These are phyloP conservation scores for Platycheirus albimanus DNA, from an alignment of 2,888 invertebrate genomes.

Conservation along the genomic window DNA sequence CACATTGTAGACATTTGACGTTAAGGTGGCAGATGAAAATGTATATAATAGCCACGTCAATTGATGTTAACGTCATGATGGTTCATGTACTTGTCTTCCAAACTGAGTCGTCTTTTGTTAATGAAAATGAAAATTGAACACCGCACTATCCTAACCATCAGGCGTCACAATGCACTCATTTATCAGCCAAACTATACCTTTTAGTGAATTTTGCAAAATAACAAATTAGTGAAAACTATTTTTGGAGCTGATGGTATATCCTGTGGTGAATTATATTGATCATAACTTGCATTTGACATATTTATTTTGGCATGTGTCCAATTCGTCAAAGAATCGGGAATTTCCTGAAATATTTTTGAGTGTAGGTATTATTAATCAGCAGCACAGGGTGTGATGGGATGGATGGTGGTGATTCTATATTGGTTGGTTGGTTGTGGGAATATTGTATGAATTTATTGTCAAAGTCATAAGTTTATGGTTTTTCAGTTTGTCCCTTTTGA, in stretches of 20 bases:
- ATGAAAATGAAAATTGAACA: slow-evolving; percentile 41
- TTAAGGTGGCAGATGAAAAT: slow-evolving; percentile 17
- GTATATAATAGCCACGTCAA: slow-evolving; percentile 46
- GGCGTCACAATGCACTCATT: slow-evolving; percentile 21
- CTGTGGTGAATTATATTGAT: slow-evolving; percentile 64
- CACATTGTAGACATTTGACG: slow-evolving; percentile 26
- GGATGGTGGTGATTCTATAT: slow-evolving; percentile 36
- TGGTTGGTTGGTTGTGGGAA: slow-evolving; percentile 50
- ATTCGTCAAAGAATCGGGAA: slow-evolving; percentile 60
- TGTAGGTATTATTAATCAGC: slow-evolving; percentile 15
- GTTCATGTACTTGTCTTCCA: slow-evolving; percentile 50
- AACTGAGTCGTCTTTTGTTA: slow-evolving; percentile 54
- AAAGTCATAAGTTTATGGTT: slow-evolving; percentile 21
- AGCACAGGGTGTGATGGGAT: slow-evolving; percentile 19
- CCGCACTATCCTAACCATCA: too few relatives aligned
- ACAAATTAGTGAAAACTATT: slow-evolving; percentile 53
- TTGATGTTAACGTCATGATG: slow-evolving; percentile 60
- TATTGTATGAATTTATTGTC: slow-evolving; percentile 34
- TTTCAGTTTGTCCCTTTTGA: neutral
- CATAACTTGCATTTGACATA: slow-evolving; percentile 69
- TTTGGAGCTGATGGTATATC: slow-evolving; percentile 40
- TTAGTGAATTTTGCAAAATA: slow-evolving; percentile 35
- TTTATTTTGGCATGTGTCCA: slow-evolving; percentile 65
- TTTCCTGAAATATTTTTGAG: slow-evolving; percentile 45
- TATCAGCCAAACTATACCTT: slow-evolving; percentile 24